These are phyloP conservation scores for Cassiopea xamachana DNA, from an alignment of 30 jellyfish, hydroid and myxozoan species.

Conservation along the genomic window DNA sequence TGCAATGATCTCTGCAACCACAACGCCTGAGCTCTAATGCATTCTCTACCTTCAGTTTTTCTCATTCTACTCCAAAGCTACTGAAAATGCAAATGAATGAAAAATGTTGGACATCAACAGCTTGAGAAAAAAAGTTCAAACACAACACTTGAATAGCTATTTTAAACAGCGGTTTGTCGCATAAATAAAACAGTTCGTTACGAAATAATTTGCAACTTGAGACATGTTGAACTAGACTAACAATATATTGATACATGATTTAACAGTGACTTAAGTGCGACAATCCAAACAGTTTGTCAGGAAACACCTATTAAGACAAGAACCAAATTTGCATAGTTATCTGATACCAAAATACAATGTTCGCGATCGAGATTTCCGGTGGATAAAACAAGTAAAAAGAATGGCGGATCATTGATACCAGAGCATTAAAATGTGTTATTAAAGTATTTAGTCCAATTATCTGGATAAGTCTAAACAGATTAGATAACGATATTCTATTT, in stretches of 20 bases:
- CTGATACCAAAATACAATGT: conserved; percentile 16
- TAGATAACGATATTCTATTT: background rate
- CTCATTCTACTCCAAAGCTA: too few species aligned
- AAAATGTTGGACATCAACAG: too few species aligned
- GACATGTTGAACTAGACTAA: background rate
- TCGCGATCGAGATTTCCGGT: background rate
- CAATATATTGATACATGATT: conserved; percentile 12
- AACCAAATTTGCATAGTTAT: background rate
- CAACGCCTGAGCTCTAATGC: too few species aligned
- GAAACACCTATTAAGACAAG: conserved; percentile 18
- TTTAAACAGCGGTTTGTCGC: background rate
- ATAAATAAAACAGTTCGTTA: background rate
- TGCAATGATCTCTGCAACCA: background rate
- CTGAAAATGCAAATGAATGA: too few species aligned
- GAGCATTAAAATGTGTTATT: background rate
- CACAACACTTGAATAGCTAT: background rate
- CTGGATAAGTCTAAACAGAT: background rate
- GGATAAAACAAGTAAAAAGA: background rate
- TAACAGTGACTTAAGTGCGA: background rate
- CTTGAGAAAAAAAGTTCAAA: background rate
- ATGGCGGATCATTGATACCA: conserved; percentile 9
- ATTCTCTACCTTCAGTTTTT: too few species aligned
- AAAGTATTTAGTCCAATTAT: background rate
- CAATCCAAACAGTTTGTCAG: background rate
- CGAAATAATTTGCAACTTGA: conserved; percentile 34